Evolutionary conservation across 2,797 vertebrate genomes (phyloP), one percentile per base, ranked within the genome.

Genomic region (Darevskia mixta): DNA sequence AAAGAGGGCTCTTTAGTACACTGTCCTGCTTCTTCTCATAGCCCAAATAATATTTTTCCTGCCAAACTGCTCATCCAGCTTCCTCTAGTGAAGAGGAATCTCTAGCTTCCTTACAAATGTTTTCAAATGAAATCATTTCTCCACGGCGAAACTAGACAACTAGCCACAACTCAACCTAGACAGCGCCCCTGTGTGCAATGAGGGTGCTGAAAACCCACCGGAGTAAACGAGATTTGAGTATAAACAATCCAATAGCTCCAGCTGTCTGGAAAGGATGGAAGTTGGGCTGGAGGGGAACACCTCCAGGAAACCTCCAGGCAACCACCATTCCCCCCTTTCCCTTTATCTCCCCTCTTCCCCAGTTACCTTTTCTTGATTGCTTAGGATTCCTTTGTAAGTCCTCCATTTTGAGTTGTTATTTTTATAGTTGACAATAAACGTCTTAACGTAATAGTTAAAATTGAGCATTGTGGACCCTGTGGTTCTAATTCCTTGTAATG

Each of bases 391-490:
- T 84, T 96, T 97, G 93, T 98, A 98, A 18, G 94, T 95, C 90
- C 93, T 97, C 98, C 98, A 98, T 91, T 97, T 97, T 0, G 96
- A 97, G 89, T 96, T 97, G 92, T 97, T 97, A 91, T 96, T 97
- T 96, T 93, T 97, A 93, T 97, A 97, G 89, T 95, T 95, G 91
- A 98, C 95, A 89, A 96, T 96, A 95, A 97, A 98, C 35, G 96
- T 97, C 93, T 96, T 96, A 38, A 98, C 97, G 1, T 97, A 98
- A 73, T 96, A 97, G 93, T 97, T 96, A 85, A 96, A 96, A 88
- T 95, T 96, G 66, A 90, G 72, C 41, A 89, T 86, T 0, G 94
- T 92, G 64, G 97, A 97, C 88, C 97, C 97, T 58, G 96, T 94
- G 18, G 97, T 98, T 91, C 96, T 95, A 92, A 98, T 97, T 61